phyloP scores from a whole-genome alignment of 2,113 vertebrate species.

The Shinisaurus crocodilurus region DNA sequence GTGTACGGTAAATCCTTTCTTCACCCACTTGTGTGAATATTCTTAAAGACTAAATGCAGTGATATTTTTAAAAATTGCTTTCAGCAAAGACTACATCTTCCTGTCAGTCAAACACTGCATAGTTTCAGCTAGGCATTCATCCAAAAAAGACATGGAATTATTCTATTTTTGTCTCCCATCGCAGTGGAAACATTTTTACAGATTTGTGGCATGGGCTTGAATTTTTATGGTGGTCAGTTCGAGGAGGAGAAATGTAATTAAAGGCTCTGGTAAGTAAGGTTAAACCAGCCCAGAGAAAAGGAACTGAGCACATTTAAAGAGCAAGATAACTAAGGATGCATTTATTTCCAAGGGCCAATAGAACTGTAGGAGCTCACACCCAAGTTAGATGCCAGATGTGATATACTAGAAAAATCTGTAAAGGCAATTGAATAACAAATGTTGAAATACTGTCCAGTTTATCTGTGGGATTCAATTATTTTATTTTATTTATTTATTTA shows the following conservation, averaged over 20 bases:
- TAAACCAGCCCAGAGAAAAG: constrained; percentile 59
- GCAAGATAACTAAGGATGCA: constrained; percentile 63
- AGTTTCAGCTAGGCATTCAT: constrained; percentile 85
- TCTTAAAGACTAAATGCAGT: constrained; percentile 72
- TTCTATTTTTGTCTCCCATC: constrained; percentile 90
- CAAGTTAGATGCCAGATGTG: constrained; percentile 56
- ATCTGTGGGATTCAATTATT: background rate
- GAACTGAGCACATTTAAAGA: constrained; percentile 53
- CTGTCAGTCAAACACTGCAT: constrained; percentile 85
- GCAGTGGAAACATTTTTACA: constrained; percentile 79
- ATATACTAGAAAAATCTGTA: constrained; percentile 51
- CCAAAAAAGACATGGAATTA: constrained; percentile 89
- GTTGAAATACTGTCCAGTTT: constrained; percentile 35
- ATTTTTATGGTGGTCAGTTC: constrained; percentile 85
- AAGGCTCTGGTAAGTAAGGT: constrained; percentile 81
- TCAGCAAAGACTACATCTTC: constrained; percentile 82
- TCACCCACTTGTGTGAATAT: constrained; percentile 53
- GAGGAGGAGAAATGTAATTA: constrained; percentile 82
- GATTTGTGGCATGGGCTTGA: constrained; percentile 83
- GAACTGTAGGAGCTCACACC: constrained; percentile 17
- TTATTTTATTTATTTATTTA: too few relatives aligned
- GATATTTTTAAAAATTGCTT: constrained; percentile 66
- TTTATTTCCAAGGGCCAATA: background rate
- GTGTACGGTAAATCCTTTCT: constrained; percentile 46
- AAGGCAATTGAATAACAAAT: constrained; percentile 25